Conservation (phyloP, 2,888 invertebrate genomes). For the Melanostoma mellinum region DNA sequence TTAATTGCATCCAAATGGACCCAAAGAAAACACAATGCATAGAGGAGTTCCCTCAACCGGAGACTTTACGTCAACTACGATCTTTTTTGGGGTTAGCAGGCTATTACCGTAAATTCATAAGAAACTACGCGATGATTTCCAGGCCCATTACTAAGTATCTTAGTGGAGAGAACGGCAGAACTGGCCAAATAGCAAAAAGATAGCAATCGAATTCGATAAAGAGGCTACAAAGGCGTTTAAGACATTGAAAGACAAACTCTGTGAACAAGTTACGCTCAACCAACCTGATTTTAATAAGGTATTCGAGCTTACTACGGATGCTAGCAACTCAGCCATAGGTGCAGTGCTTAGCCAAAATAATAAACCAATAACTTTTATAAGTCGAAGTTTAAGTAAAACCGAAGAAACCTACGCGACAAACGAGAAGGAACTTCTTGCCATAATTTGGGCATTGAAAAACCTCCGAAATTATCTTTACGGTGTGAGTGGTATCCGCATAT, state of each 20-base stretch:
- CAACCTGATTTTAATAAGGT: slow-evolving; percentile 75
- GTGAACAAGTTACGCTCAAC: slow-evolving; percentile 19
- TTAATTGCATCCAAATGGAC: slow-evolving; percentile 9
- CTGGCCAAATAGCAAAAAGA: slow-evolving; percentile 27
- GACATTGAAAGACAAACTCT: slow-evolving; percentile 24
- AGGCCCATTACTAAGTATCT: slow-evolving; percentile 21
- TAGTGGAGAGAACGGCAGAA: slow-evolving; percentile 19
- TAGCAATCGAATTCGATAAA: slow-evolving; percentile 13
- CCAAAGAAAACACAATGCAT: slow-evolving; percentile 3
- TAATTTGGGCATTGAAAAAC: slow-evolving; percentile 77
- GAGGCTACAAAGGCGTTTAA: slow-evolving; percentile 12
- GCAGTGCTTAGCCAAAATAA: slow-evolving; percentile 72
- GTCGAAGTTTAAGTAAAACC: too few species aligned
- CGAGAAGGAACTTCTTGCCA: slow-evolving; percentile 36
- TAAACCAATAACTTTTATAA: too few species aligned
- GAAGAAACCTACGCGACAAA: too few species aligned
- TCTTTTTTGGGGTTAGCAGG: slow-evolving; percentile 37
- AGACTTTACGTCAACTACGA: slow-evolving; percentile 23
- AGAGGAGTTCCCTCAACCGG: slow-evolving; percentile 11
- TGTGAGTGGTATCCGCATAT: slow-evolving; percentile 68
- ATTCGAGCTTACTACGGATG: slow-evolving; percentile 45
- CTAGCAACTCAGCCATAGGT: slow-evolving; percentile 18
- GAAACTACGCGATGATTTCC: slow-evolving; percentile 25
- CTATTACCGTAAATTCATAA: slow-evolving; percentile 46
- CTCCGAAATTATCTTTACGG: slow-evolving; percentile 78